Conservation (phyloP, 2,888 invertebrate species). For the Neoaliturus tenellus region DNA sequence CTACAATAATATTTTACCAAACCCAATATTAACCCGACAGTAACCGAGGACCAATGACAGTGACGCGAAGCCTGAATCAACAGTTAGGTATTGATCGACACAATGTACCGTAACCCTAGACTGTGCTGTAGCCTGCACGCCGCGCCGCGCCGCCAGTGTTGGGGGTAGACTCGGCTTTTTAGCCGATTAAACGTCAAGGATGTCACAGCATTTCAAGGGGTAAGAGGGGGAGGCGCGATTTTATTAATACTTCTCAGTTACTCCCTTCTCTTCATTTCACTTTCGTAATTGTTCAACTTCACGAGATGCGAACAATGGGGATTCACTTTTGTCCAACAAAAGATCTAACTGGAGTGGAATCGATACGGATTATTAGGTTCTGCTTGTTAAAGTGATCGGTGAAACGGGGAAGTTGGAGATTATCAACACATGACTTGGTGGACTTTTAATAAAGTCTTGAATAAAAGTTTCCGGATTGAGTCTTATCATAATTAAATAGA, state of each 20-base stretch:
- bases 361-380: conserved; percentile 2
- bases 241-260: conserved; percentile 49
- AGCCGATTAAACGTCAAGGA: conserved; percentile 44
- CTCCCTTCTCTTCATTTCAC: conserved; percentile 1
- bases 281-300: conserved; percentile 42
- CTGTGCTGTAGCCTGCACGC: background rate
- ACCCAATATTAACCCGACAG: no score
- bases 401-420: background rate
- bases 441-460: no score
- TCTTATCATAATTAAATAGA: no score
- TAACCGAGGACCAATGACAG: no score
- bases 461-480: no score
- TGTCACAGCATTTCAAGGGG: conserved; percentile 11
- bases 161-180: conserved; percentile 38
- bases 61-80: no score
- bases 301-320: background rate
- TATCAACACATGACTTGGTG: background rate
- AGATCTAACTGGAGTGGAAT: background rate
- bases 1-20: no score
- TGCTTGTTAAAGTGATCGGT: background rate
- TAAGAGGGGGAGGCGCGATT: background rate
- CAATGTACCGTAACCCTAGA: no score
- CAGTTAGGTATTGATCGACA: no score
- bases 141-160: background rate
- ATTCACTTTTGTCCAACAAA: background rate